Evolutionary conservation across 2,888 invertebrate species (phyloP).

Genomic region (Patella caerulea): DNA sequence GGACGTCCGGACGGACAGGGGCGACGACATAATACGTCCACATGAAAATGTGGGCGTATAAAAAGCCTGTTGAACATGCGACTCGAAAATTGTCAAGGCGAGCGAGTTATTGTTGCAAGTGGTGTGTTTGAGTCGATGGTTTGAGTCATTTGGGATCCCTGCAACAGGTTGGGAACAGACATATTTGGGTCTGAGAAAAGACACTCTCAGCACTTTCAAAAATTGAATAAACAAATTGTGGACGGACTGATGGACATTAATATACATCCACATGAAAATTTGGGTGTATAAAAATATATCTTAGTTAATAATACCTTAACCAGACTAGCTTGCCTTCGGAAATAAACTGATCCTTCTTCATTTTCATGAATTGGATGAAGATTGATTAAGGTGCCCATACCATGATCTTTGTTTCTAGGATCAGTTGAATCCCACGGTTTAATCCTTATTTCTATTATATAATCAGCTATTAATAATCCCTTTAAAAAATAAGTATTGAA

Average conservation of each 20-base stretch:
- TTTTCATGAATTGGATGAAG: slow-evolving; percentile 63
- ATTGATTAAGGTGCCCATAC: slow-evolving; percentile 48
- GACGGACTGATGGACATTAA: not conserved
- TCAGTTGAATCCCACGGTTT: slow-evolving; percentile 58
- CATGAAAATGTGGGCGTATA: too few species aligned
- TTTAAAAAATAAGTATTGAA: slow-evolving; percentile 25
- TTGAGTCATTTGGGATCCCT: too few species aligned
- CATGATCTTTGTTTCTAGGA: slow-evolving; percentile 43
- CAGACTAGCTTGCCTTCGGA: slow-evolving; percentile 60
- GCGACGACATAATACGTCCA: too few species aligned
- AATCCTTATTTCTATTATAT: slow-evolving; percentile 61
- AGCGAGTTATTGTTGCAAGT: too few species aligned
- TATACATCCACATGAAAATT: not conserved
- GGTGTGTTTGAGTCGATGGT: too few species aligned
- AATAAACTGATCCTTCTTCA: slow-evolving; percentile 61
- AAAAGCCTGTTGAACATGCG: too few species aligned
- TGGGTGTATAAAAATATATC: not conserved
- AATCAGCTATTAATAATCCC: slow-evolving; percentile 52
- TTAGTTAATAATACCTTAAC: slow-evolving; percentile 40
- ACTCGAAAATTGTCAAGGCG: too few species aligned
- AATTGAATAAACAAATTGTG: too few species aligned
- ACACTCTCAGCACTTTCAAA: too few species aligned
- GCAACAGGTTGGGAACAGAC: too few species aligned
- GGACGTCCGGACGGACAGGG: too few species aligned
- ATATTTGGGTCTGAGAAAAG: too few species aligned